Percentiles rank a stretch among this genome's conserved stretches.
phyloP scores from a whole-genome alignment of 2,888 invertebrate genomes.

The Hermodice carunculata region DNA sequence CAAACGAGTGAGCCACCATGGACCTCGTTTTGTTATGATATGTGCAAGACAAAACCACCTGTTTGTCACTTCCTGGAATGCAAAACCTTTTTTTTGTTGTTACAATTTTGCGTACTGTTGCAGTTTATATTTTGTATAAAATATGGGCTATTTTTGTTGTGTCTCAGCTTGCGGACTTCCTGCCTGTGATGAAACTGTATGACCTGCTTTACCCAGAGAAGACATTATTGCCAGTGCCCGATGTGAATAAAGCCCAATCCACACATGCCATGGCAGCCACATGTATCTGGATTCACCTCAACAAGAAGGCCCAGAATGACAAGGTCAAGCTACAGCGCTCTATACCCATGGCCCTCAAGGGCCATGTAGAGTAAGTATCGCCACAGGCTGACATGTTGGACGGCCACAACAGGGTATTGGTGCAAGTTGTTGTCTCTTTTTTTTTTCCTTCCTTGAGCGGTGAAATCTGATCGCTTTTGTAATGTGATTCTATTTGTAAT shows the following conservation, averaged over 20 bases:
- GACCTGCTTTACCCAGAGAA: conserved; percentile 92
- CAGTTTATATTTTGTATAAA: too few relatives aligned
- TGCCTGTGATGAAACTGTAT: conserved; percentile 90
- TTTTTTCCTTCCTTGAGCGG: not conserved
- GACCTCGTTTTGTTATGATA: too few relatives aligned
- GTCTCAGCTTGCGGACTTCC: conserved; percentile 81
- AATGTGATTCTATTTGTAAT: not conserved
- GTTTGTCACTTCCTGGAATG: too few relatives aligned
- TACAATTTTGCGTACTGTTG: too few relatives aligned
- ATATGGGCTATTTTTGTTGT: too few relatives aligned
- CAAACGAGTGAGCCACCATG: too few relatives aligned
- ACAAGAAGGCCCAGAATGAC: conserved; percentile 88
- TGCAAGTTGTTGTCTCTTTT: not conserved
- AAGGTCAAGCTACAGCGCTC: conserved; percentile 81
- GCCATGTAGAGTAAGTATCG: conserved; percentile 51
- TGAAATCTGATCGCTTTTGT: not conserved
- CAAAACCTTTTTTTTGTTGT: too few relatives aligned
- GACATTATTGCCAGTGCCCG: conserved; percentile 90
- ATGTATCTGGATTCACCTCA: conserved; percentile 97
- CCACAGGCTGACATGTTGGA: not conserved
- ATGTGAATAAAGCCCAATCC: conserved; percentile 86
- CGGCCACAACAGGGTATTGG: not conserved
- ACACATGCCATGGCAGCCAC: conserved; percentile 94
- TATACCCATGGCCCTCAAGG: conserved; percentile 84
- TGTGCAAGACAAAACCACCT: too few relatives aligned